Evolutionary conservation across 2,113 vertebrate species (phyloP).

Genomic region (Periophthalmus modestus): DNA sequence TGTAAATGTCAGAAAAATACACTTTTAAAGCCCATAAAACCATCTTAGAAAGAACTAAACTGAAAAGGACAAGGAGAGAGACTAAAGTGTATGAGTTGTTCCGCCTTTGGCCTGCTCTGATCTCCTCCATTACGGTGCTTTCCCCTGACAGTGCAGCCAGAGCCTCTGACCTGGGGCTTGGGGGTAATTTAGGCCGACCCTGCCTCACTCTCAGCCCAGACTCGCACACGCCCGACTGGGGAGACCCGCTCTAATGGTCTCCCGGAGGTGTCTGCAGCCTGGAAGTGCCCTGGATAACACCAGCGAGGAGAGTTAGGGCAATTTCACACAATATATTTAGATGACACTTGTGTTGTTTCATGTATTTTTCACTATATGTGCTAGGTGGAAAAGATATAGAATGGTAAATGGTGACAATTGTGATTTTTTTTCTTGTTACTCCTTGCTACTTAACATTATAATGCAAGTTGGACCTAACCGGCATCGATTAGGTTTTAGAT

Average conservation of each 20-base stretch:
- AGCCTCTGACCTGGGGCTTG: constrained; percentile 70
- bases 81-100: constrained; percentile 22
- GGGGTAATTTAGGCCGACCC: constrained; percentile 65
- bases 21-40: neutral
- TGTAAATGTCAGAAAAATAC: neutral
- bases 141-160: constrained; percentile 52
- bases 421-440: neutral
- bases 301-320: neutral
- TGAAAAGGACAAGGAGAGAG: neutral
- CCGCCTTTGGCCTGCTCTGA: constrained; percentile 64
- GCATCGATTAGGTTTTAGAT: too few species aligned
- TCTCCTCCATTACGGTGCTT: constrained; percentile 63
- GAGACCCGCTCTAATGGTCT: constrained; percentile 68
- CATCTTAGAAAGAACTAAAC: neutral
- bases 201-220: constrained; percentile 46
- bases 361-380: neutral
- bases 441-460: too few species aligned
- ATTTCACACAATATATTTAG: neutral
- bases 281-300: constrained; percentile 34
- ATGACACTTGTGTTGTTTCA: neutral
- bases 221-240: constrained; percentile 38
- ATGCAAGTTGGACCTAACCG: too few species aligned
- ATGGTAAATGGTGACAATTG: neutral
- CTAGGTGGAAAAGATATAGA: neutral
- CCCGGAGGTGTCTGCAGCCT: constrained; percentile 64